Percentiles rank a stretch among this genome's conserved stretches.
phyloP scores from a whole-genome alignment of 2,888 invertebrate species.

The Pollenia labialis region DNA sequence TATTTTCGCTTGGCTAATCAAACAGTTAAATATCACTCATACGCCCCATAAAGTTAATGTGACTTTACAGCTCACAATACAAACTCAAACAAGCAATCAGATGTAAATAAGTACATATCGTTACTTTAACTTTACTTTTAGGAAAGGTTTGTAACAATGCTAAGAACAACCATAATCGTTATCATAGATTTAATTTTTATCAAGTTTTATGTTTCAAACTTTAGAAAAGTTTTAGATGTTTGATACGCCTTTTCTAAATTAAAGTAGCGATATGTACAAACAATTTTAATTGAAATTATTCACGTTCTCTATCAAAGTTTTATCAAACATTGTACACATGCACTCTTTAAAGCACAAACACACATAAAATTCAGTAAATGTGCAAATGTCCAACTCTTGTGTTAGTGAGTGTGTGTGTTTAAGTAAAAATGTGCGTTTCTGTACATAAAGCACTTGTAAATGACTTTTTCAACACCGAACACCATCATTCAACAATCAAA shows the following conservation, averaged over 20 bases:
- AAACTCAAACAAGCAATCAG: neutral
- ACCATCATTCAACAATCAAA: conserved; percentile 44
- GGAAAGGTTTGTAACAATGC: no score
- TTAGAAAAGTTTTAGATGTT: no score
- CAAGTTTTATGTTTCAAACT: no score
- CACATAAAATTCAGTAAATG: neutral
- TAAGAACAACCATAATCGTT: no score
- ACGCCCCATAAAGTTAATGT: conserved; percentile 23
- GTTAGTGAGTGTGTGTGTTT: neutral
- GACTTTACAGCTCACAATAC: conserved; percentile 14
- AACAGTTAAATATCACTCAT: conserved; percentile 40
- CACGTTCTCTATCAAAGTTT: conserved; percentile 36
- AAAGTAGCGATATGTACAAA: neutral
- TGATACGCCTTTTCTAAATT: no score
- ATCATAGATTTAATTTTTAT: no score
- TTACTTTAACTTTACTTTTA: no score
- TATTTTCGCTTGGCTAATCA: conserved; percentile 34
- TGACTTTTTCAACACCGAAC: conserved; percentile 72
- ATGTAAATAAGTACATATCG: no score
- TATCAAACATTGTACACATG: conserved; percentile 26
- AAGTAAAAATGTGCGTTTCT: conserved; percentile 1
- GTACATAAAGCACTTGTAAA: conserved; percentile 64
- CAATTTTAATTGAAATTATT: conserved; percentile 61
- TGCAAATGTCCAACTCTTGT: neutral
- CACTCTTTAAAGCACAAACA: conserved; percentile 29